Evolutionary conservation across 2,797 vertebrate species (phyloP).

Genomic region (Galago senegalensis): DNA sequence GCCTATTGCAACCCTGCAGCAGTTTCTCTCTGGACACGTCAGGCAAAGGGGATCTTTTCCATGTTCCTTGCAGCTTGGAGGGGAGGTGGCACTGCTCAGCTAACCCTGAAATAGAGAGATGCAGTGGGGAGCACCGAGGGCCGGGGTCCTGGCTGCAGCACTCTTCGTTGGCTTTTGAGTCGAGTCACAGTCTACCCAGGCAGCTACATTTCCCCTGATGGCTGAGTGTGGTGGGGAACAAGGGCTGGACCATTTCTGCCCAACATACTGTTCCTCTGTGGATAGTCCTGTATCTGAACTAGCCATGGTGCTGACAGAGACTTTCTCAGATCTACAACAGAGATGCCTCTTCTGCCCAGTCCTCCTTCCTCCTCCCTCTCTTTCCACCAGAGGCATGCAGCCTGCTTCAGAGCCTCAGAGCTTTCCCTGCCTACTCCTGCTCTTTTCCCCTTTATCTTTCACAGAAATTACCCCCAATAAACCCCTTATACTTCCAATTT

Average conservation of each 20-base stretch:
- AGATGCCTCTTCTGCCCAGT: not conserved
- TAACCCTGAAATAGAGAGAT: no score
- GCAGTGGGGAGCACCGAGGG: rapidly evolving
- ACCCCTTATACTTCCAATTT: not conserved
- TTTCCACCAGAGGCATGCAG: not conserved
- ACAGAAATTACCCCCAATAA: rapidly evolving
- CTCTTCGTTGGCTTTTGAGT: not conserved
- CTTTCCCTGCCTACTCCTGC: not conserved
- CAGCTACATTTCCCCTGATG: not conserved
- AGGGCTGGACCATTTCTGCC: not conserved
- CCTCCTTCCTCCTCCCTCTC: not conserved
- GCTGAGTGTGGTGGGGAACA: not conserved
- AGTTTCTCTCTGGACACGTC: not conserved
- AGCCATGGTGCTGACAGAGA: no score
- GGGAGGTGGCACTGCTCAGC: not conserved
- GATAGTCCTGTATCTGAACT: not conserved
- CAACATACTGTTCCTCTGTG: not conserved
- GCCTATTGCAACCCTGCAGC: rapidly evolving
- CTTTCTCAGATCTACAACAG: rapidly evolving
- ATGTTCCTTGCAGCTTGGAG: rapidly evolving
- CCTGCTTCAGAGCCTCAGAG: not conserved
- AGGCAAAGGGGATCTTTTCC: not conserved
- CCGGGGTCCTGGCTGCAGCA: no score
- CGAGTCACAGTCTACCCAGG: not conserved
- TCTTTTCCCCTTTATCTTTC: not conserved